These are phyloP conservation scores for Lepidonotus clava DNA, from an alignment of 2,888 invertebrate species.

Conservation along the genomic window DNA sequence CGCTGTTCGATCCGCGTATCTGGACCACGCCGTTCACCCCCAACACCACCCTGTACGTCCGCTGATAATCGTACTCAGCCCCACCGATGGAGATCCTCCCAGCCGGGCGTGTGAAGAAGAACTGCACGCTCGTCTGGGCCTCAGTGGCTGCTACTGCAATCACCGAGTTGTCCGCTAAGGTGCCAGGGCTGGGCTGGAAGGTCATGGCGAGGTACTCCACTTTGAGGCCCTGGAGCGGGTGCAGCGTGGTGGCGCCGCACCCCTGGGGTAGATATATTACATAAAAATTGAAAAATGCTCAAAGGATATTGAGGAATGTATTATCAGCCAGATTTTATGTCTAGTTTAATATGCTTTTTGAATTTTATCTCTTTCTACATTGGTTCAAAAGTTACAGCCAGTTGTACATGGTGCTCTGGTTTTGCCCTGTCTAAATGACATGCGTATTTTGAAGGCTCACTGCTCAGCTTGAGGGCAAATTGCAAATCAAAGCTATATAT, in stretches of 20 bases:
- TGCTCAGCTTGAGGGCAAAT: too few relatives aligned
- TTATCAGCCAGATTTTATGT: too few relatives aligned
- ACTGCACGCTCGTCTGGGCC: neutral
- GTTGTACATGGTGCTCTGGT: too few relatives aligned
- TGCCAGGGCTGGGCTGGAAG: neutral
- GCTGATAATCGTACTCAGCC: neutral
- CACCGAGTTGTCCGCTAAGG: neutral
- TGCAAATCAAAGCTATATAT: too few relatives aligned
- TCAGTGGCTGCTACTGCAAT: neutral
- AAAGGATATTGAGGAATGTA: too few relatives aligned
- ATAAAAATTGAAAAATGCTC: too few relatives aligned
- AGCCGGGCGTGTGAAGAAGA: neutral
- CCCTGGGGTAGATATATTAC: too few relatives aligned
- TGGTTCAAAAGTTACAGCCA: too few relatives aligned
- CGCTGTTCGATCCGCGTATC: neutral
- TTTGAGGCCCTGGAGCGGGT: neutral
- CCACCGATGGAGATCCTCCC: neutral
- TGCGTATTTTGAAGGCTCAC: too few relatives aligned
- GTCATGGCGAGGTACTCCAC: neutral
- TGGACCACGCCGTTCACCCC: neutral
- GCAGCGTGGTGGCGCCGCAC: neutral
- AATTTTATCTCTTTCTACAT: too few relatives aligned
- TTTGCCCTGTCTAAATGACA: too few relatives aligned
- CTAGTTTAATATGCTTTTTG: too few relatives aligned
- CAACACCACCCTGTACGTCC: neutral